Evolutionary conservation across 2,113 vertebrate genomes (phyloP), one percentile per base, ranked within the genome.

Genomic region (Athene noctua): DNA sequence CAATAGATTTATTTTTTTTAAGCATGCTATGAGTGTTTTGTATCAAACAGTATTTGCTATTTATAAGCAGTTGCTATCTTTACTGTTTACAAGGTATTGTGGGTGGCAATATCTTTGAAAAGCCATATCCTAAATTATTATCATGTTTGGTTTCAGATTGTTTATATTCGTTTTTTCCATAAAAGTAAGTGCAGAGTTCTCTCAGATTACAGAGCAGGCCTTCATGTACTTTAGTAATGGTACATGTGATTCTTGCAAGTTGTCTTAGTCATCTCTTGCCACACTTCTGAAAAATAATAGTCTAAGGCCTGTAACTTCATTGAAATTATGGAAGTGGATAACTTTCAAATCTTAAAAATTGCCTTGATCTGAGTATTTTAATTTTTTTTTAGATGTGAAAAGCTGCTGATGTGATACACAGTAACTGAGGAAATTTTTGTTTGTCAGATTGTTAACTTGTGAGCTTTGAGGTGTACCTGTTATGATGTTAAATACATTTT

Each of bases 231-330:
- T 65, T 55, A 63, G 71, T 81, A 92, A 73, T 77, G 42, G 32
- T 58, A 66, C 42, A 25, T 80, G 84, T 95, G 95, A 86, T 85
- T 70, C 66, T 80, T 95, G 71, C 47, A 86, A 85, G 93, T 94
- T 81, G 23, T 79, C 81, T 92, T 95, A 92, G 91, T 95, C 83
- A 95, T 91, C 78, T 95, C 66, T 92, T 94, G 59, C 81, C 21
- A 55, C 42, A 32, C 26, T 81, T 87, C 36, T 70, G 73, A 86
- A 68, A 83, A 88, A 86, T 55, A 52, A 84, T 88, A 73, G 47
- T 72, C 29, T 52, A 21, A 55, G 80, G 34, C 29, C 40, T 73
- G 46, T 14, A 42, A 81, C 21, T 55, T 78, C 1, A 2, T 47
- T 90, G 51, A 44, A 55, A 93, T 38, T 40, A 91, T 59, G 30